These are phyloP conservation scores for Astropecten irregularis DNA, from an alignment of 53 echinoderm and acorn worm genomes.

Conservation along the genomic window DNA sequence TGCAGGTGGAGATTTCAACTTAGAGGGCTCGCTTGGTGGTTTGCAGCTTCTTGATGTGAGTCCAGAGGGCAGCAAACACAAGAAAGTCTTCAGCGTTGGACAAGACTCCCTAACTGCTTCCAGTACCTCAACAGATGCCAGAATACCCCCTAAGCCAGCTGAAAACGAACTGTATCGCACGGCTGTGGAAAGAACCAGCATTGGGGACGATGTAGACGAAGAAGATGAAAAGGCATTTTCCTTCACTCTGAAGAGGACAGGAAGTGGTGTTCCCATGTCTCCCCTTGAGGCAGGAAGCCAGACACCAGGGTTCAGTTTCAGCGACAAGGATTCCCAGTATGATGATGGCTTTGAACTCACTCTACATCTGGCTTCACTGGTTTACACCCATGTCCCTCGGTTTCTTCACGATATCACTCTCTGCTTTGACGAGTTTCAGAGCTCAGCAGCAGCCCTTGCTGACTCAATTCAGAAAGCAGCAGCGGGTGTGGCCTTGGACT, in stretches of 20 bases:
- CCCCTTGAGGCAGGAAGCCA: neutral
- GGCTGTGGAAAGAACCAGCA: conserved; percentile 59
- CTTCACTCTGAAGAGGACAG: conserved; percentile 52
- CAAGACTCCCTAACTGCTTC: conserved; percentile 53
- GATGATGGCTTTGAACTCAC: conserved; percentile 30
- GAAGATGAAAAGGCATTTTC: conserved; percentile 65
- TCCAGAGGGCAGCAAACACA: conserved; percentile 86
- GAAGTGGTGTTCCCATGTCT: neutral
- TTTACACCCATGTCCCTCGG: conserved; percentile 92
- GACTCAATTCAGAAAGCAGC: conserved; percentile 93
- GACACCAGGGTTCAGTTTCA: conserved; percentile 40
- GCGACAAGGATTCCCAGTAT: conserved; percentile 46
- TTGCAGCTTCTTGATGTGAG: conserved; percentile 91
- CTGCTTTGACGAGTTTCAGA: conserved; percentile 91
- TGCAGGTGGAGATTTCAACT: conserved; percentile 64
- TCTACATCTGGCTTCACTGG: conserved; percentile 83
- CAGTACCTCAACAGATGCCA: neutral
- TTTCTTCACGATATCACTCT: conserved; percentile 82
- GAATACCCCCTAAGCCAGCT: neutral
- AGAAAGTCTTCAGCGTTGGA: conserved; percentile 93
- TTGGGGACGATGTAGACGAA: neutral
- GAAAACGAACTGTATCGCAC: conserved; percentile 75
- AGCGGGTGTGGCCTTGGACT: conserved; percentile 90
- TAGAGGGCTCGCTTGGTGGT: conserved; percentile 91
- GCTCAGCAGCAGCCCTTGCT: conserved; percentile 78